These are phyloP conservation scores for Lasioglossum malachurum DNA, from an alignment of 2,888 invertebrate species.

Conservation along the genomic window DNA sequence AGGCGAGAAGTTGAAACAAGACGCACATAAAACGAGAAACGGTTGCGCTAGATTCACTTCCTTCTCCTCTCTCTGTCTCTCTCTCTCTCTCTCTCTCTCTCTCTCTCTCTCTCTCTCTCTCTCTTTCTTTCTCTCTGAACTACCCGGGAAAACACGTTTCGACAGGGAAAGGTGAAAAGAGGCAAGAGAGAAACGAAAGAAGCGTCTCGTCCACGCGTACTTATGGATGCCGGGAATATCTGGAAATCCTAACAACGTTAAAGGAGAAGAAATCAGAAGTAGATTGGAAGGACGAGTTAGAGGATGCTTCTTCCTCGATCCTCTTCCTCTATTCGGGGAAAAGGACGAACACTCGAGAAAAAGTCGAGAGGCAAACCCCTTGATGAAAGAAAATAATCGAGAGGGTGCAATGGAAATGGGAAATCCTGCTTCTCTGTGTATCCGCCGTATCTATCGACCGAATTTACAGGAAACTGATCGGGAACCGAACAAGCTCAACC, in stretches of 20 bases:
- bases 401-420: constrained; percentile 55
- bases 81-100: neutral
- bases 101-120: neutral
- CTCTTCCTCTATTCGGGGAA: constrained; percentile 7
- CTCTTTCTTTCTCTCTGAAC: neutral
- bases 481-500: neutral
- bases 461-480: constrained; percentile 37
- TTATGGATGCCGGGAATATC: constrained; percentile 23
- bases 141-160: neutral
- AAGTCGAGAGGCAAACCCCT: constrained; percentile 21
- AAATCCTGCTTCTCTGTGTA: constrained; percentile 31
- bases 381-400: constrained; percentile 60
- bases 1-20: constrained; percentile 19
- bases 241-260: constrained; percentile 47
- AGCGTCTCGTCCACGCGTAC: neutral
- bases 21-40: constrained; percentile 23
- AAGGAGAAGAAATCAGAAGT: constrained; percentile 48
- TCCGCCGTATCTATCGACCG: constrained; percentile 39
- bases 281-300: constrained; percentile 50
- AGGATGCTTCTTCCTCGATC: constrained; percentile 45
- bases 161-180: neutral
- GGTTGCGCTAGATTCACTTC: neutral
- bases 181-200: neutral
- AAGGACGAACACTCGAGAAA: neutral
- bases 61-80: neutral